Evolutionary conservation across 2,113 vertebrate species (phyloP), one percentile per base, ranked within the genome.

Genomic region (Hypocryptadius cinnamomeus): DNA sequence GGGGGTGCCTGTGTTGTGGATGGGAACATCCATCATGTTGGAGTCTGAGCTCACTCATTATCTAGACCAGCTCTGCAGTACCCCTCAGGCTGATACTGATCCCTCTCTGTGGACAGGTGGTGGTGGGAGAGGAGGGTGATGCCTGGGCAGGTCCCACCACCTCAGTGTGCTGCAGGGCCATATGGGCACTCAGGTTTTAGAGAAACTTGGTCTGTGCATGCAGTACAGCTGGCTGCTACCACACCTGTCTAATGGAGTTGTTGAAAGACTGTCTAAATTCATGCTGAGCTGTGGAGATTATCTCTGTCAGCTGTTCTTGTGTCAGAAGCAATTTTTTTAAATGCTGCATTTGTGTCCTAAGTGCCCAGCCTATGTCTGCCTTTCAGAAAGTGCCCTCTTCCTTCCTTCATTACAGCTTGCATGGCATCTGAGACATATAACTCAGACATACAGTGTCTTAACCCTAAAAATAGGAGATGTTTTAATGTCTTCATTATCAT

Each of bases 71-170:
- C 78, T 93, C 66, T 40, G 54, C 28, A 2, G 48, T 39, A 0
- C 57, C 39, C 37, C 59, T 73, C 35, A 5, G 27, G 69, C 47
- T 42, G 42, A 64, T 71, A 30, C 50, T 1, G 2, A 28, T 83
- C 79, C 78, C 79, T 66, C 68, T 94, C 79, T 53, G 4, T 15
- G 27, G 94, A 82, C 95, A 97, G 97, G 92, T 95, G 95, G 95
- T 84, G 65, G 47, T 59, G 51, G 72, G 42, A 70, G 47, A 84
- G 48, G 44, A 64, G 69, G 63, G 51, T 23, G 61, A 82, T 69
- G 73, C 48, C 69, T 35, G 44, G 78, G 79, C 79, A 79, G 92
- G 95, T 95, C 92, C 93, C 92, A 81, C 31, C 54, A 60, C 93
- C 50, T 93, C 25, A 18, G 33, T 80, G 65, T 85, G 76, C 82